Conservation (phyloP, 2,797 vertebrate genomes). For the Coendou prehensilis region DNA sequence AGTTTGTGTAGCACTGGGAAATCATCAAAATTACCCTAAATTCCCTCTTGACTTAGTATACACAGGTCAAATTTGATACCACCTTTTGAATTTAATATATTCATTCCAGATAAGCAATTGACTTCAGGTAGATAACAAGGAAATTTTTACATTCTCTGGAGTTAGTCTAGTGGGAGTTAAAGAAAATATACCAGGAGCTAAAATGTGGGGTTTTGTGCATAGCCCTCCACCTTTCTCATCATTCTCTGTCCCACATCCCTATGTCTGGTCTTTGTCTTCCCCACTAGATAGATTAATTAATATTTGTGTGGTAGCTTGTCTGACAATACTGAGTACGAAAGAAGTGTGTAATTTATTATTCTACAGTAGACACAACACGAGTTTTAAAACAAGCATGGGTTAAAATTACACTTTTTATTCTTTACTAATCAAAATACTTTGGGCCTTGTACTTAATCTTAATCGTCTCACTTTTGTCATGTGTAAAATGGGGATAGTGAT, state of each 20-base stretch:
- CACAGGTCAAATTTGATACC: background rate
- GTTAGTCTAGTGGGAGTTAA: background rate
- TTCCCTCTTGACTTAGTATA: background rate
- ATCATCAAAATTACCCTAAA: background rate
- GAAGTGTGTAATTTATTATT: background rate
- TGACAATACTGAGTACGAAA: background rate
- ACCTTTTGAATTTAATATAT: background rate
- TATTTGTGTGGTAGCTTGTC: background rate
- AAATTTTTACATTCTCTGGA: background rate
- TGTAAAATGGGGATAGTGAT: background rate
- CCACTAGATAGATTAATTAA: background rate
- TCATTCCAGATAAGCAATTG: background rate
- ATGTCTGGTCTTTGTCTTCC: background rate
- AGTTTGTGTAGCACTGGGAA: background rate
- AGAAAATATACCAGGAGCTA: background rate
- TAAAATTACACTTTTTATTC: background rate
- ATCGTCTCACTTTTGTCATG: background rate
- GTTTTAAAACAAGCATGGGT: background rate
- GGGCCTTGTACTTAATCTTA: background rate
- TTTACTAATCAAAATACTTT: constrained; percentile 12
- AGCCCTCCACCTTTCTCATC: background rate
- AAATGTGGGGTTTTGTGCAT: background rate
- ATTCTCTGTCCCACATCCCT: background rate
- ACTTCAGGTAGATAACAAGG: background rate
- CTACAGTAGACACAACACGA: background rate